phyloP scores from a whole-genome alignment of 1,140 invertebrate species.

The Bombus sibiricus region DNA sequence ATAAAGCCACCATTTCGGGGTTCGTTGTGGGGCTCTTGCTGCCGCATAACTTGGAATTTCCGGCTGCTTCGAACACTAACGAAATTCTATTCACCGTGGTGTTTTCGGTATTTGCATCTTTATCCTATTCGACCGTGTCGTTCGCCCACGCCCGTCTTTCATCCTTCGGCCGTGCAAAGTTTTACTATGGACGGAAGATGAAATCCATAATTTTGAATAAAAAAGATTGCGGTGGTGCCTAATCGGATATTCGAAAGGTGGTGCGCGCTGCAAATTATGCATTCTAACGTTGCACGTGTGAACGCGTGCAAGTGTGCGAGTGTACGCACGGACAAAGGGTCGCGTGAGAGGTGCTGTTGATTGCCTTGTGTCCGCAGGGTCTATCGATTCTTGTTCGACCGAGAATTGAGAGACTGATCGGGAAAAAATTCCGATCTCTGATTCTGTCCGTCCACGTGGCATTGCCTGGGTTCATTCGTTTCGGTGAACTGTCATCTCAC shows the following conservation, averaged over 20 bases:
- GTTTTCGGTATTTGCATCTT: neutral
- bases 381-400: neutral
- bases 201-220: neutral
- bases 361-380: neutral
- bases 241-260: neutral
- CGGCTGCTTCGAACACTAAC: neutral
- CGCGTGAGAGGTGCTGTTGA: neutral
- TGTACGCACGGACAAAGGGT: neutral
- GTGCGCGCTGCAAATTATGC: neutral
- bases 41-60: conserved; percentile 46
- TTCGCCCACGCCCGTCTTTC: neutral
- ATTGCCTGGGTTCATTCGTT: conserved; percentile 21
- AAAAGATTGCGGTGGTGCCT: neutral
- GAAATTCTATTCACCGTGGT: neutral
- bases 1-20: neutral
- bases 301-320: neutral
- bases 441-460: conserved; percentile 25
- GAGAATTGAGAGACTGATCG: conserved; percentile 15
- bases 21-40: conserved; percentile 19
- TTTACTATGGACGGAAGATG: too few relatives aligned
- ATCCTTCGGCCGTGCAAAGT: neutral
- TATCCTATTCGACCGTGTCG: neutral
- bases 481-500: conserved; percentile 23
- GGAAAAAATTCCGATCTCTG: conserved; percentile 49
- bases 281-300: conserved; percentile 15